Base-by-base conservation (phyloP, 2,113 vertebrate genomes). In the Entelurus aequoreus region DNA sequence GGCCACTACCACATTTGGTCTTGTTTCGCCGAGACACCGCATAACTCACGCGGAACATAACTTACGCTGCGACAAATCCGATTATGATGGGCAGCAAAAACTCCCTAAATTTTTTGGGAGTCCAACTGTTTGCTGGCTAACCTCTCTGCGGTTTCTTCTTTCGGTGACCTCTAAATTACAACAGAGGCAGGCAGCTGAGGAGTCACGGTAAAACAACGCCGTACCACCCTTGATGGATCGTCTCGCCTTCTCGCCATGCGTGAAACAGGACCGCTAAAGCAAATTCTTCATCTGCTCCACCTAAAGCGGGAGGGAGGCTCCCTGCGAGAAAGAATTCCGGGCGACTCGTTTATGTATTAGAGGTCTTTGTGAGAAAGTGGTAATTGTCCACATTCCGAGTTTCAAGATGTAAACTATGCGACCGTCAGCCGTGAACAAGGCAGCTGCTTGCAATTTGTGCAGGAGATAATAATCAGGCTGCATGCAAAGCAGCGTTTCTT, bases 381-480 rank as follows among this genome's bases (percentile, higher is more conserved):
- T 90, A 93, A 94, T 90, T 94, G 93, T 93, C 91, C 89, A 74
- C 93, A 95, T 95, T 94, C 92, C 93, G 92, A 91, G 86, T 93
- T 94, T 92, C 91, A 87, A 92, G 92, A 90, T 73, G 93, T 91
- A 94, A 94, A 94, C 91, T 92, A 79, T 82, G 62, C 84, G 89
- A 92, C 88, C 80, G 86, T 93, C 37, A 67, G 78, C 89, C 89
- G 80, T 83, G 92, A 94, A 93, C 79, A 87, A 86, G 38, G 80
- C 92, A 96, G 93, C 93, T 96, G 93, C 87, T 93, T 94, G 90
- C 91, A 93, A 94, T 94, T 93, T 94, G 75, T 90, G 79, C 73
- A 76, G 83, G 90, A 93, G 93, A 94, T 93, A 95, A 93, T 94
- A 91, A 93, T 93, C 90, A 88, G 86, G 84, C 88, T 91, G 88